phyloP scores from a whole-genome alignment of 2,113 vertebrate species.

The Triplophysa rosa region DNA sequence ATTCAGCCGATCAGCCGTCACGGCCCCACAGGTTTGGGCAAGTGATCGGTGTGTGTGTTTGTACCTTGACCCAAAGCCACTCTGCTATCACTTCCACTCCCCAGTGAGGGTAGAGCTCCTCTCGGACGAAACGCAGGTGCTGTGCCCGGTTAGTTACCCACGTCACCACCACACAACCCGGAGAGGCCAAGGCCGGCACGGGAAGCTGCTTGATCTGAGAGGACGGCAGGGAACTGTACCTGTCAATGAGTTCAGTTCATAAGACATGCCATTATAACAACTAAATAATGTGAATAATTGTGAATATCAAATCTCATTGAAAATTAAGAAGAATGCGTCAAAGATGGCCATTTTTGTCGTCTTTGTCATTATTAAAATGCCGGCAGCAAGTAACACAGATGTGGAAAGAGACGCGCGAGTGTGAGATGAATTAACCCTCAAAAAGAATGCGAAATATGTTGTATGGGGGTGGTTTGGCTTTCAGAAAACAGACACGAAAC shows the following conservation, averaged over 20 bases:
- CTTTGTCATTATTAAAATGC: no score
- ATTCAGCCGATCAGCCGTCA: not conserved
- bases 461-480: no score
- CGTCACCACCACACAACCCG: slow-evolving; percentile 82
- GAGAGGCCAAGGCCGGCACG: slow-evolving; percentile 76
- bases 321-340: no score
- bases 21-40: not conserved
- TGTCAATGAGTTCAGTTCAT: slow-evolving; percentile 53
- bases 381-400: no score
- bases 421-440: no score
- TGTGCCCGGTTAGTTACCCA: slow-evolving; percentile 96
- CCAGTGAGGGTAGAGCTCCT: slow-evolving; percentile 93
- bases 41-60: not conserved
- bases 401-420: no score
- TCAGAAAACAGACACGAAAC: no score
- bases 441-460: no score
- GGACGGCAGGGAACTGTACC: slow-evolving; percentile 83
- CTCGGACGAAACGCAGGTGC: slow-evolving; percentile 83
- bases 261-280: no score
- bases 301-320: no score
- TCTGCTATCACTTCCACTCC: slow-evolving; percentile 80
- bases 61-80: slow-evolving; percentile 98
- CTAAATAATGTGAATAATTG: no score
- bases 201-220: slow-evolving; percentile 86
- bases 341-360: no score